Evolutionary conservation across 2,113 vertebrate genomes (phyloP).

Genomic region (Callospermophilus lateralis): DNA sequence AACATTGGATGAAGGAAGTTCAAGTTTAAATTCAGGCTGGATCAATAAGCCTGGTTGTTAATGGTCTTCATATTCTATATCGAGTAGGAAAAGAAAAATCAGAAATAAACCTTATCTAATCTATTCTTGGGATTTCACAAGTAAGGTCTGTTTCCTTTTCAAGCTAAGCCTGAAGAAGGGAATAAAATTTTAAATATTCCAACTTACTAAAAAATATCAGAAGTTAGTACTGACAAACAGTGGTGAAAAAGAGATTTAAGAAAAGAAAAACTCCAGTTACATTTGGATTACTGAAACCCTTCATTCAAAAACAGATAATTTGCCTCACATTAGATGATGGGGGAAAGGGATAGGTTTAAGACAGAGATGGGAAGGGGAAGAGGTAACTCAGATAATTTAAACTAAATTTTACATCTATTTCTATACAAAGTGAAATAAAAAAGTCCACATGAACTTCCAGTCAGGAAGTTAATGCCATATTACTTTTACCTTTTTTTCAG

Average conservation of each 20-base stretch:
- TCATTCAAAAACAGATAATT: neutral
- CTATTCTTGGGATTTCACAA: neutral
- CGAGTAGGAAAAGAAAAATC: neutral
- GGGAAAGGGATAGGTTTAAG: neutral
- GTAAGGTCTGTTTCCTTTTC: neutral
- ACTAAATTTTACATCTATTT: neutral
- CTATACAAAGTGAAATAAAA: neutral
- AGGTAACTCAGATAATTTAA: neutral
- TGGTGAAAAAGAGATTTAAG: neutral
- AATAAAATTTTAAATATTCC: neutral
- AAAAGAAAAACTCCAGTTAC: neutral
- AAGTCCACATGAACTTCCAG: neutral
- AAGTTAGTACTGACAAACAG: neutral
- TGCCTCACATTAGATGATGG: neutral
- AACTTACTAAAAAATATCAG: slow-evolving; percentile 38
- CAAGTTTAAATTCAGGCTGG: neutral
- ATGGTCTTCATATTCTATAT: neutral
- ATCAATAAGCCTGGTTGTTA: neutral
- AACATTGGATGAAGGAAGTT: neutral
- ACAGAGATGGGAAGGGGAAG: neutral
- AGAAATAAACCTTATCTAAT: neutral
- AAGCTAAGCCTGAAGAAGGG: neutral
- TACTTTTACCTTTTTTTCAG: neutral
- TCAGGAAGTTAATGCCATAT: neutral
- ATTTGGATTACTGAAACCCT: slow-evolving; percentile 4